Conservation (phyloP, 2,888 invertebrate genomes). For the Nephrotoma guestfalica region DNA sequence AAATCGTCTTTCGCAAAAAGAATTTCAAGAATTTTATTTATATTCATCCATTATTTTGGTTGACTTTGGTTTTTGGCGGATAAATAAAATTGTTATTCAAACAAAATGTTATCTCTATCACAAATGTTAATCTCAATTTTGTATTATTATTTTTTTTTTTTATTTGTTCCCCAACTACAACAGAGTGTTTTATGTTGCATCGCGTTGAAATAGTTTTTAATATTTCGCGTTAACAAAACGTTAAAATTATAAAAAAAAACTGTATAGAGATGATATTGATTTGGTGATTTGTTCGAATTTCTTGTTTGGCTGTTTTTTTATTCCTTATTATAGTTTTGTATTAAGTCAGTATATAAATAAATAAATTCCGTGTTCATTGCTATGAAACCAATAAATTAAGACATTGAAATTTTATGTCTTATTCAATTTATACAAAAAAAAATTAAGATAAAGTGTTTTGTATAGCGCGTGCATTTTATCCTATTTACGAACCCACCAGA, state of each 20-base stretch:
- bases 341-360: background rate
- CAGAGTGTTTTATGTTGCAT: background rate
- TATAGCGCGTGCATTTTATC: background rate
- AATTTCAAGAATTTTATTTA: background rate
- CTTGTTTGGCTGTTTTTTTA: background rate
- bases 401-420: background rate
- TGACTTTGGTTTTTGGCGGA: background rate
- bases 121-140: background rate
- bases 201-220: background rate
- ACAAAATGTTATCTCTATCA: constrained; percentile 4
- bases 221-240: background rate
- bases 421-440: background rate
- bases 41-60: background rate
- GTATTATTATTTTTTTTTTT: background rate
- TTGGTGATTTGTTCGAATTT: constrained; percentile 2
- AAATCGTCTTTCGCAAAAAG: background rate
- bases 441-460: background rate
- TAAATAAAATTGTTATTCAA: constrained; percentile 3
- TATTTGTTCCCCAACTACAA: background rate
- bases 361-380: background rate
- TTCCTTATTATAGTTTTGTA: background rate
- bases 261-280: constrained; percentile 2
- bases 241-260: background rate
- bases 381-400: background rate
- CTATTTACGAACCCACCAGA: background rate